Conservation (phyloP, 64 coral and sea anemone genomes). For the Cladopsammia gracilis region DNA sequence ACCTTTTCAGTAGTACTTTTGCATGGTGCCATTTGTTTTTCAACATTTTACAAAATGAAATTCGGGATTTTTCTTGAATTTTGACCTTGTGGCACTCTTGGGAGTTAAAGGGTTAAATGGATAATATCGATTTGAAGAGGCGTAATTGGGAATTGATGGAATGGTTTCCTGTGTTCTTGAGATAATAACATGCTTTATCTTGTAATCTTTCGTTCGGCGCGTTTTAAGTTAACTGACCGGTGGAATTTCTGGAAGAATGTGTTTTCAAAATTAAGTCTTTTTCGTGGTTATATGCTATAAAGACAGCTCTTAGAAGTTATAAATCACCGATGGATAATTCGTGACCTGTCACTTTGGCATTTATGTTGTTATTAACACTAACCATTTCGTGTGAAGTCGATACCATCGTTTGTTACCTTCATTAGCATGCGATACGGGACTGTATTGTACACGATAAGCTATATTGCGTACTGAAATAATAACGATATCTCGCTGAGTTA, state of each 20-base stretch:
- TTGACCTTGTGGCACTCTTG: too few species aligned
- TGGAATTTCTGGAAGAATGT: not conserved
- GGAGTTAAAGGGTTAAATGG: not conserved
- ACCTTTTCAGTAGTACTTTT: too few species aligned
- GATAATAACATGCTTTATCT: not conserved
- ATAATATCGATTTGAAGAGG: not conserved
- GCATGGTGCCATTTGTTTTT: too few species aligned
- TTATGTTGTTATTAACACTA: constrained; percentile 16
- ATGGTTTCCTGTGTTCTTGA: not conserved
- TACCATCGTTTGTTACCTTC: constrained; percentile 6
- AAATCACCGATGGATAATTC: not conserved
- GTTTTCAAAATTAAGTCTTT: not conserved
- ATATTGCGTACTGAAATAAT: not conserved
- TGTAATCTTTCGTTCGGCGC: not conserved
- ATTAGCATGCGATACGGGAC: not conserved
- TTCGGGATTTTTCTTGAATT: too few species aligned
- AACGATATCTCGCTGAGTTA: constrained; percentile 20
- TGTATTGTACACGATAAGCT: not conserved
- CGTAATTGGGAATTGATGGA: not conserved
- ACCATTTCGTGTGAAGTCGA: not conserved
- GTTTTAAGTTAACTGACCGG: not conserved
- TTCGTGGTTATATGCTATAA: not conserved
- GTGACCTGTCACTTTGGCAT: not conserved
- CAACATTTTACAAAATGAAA: too few species aligned
- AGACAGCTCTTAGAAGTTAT: not conserved